These are phyloP conservation scores for Nezara viridula DNA, from an alignment of 2,888 invertebrate species.

Conservation along the genomic window DNA sequence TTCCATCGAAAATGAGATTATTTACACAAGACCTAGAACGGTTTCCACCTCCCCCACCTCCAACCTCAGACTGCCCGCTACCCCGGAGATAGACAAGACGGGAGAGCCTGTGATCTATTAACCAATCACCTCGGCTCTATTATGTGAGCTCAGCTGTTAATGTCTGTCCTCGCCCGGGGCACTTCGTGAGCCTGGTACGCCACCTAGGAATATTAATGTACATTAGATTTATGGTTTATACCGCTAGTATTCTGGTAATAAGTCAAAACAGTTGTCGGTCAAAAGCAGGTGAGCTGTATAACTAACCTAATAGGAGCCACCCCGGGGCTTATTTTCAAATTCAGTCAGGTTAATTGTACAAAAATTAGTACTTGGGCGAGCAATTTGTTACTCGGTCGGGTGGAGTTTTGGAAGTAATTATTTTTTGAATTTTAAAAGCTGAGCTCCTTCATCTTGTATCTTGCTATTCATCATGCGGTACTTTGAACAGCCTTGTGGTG, in stretches of 20 bases:
- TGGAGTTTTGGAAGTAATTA: conserved; percentile 14
- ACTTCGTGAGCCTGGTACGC: conserved; percentile 50
- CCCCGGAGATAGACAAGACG: conserved; percentile 5
- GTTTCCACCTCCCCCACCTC: not conserved
- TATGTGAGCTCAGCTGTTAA: conserved; percentile 57
- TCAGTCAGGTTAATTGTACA: conserved; percentile 37
- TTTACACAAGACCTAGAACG: too few relatives aligned
- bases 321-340: conserved; percentile 29
- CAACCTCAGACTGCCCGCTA: not conserved
- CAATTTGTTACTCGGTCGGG: conserved; percentile 3
- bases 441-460: not conserved
- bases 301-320: not conserved
- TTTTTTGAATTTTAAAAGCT: not conserved
- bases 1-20: too few relatives aligned
- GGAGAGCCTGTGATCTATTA: conserved; percentile 52
- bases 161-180: conserved; percentile 58
- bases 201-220: conserved; percentile 53
- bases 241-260: conserved; percentile 20
- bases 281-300: conserved; percentile 38
- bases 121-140: conserved; percentile 53
- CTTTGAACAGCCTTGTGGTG: not conserved
- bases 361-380: not conserved
- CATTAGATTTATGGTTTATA: conserved; percentile 48
- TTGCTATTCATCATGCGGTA: not conserved
- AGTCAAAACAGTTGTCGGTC: conserved; percentile 40